phyloP scores from a whole-genome alignment of 2,888 invertebrate genomes.

The Oligia latruncula region DNA sequence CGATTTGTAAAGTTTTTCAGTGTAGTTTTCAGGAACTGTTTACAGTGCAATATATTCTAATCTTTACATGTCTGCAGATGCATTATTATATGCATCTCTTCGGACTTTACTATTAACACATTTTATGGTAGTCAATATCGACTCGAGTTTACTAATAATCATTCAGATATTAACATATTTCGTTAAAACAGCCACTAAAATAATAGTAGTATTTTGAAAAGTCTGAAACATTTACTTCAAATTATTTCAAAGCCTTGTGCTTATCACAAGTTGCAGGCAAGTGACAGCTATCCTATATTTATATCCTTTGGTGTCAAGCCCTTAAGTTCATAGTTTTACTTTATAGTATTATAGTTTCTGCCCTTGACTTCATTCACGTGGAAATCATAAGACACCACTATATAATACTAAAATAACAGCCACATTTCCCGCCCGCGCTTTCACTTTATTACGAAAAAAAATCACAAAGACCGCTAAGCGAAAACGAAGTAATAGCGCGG shows the following conservation, averaged over 20 bases:
- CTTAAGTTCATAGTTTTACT: neutral
- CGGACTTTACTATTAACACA: slow-evolving; percentile 4
- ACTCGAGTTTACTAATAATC: neutral
- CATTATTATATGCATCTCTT: neutral
- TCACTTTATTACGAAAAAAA: neutral
- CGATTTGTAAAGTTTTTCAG: slow-evolving; percentile 45
- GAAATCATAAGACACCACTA: neutral
- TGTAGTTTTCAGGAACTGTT: slow-evolving; percentile 29
- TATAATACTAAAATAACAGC: neutral
- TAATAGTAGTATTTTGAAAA: slow-evolving; percentile 4
- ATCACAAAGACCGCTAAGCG: too few species aligned
- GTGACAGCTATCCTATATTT: slow-evolving; percentile 3
- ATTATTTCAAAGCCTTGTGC: slow-evolving; percentile 13
- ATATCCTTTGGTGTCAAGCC: slow-evolving; percentile 7
- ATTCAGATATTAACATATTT: neutral
- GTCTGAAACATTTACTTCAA: slow-evolving; percentile 30
- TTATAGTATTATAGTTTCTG: neutral
- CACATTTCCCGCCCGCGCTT: neutral
- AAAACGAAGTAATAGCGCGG: too few species aligned
- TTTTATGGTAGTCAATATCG: neutral
- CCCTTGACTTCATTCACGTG: neutral
- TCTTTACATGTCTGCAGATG: neutral
- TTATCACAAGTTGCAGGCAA: neutral
- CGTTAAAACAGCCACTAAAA: neutral
- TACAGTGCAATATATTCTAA: slow-evolving; percentile 31